Conservation (phyloP, 1,140 invertebrate genomes). For the Aculops lycopersici region DNA sequence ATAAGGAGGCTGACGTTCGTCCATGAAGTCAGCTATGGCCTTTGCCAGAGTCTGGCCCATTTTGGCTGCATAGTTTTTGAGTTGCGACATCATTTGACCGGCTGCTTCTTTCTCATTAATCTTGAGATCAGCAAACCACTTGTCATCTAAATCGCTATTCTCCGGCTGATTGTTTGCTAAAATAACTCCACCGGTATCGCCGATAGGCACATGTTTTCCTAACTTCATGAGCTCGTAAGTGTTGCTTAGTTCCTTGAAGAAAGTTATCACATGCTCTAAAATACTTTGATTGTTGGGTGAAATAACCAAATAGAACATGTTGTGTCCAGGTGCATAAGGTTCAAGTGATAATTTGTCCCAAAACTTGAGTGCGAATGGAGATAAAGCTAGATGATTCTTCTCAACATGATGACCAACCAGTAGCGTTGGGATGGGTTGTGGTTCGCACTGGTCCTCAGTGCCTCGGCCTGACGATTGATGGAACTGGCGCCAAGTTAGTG, state of each 20-base stretch:
- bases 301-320: conserved; percentile 73
- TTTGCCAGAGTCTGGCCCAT: not conserved
- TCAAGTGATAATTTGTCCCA: conserved; percentile 80
- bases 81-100: conserved; percentile 36
- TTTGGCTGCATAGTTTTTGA: conserved; percentile 20
- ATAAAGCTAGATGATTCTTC: conserved; percentile 66
- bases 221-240: conserved; percentile 39
- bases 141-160: conserved; percentile 39
- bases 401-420: conserved; percentile 54
- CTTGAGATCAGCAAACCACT: conserved; percentile 37
- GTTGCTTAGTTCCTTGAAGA: conserved; percentile 66
- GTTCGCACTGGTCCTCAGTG: conserved; percentile 72
- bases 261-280: conserved; percentile 36
- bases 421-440: conserved; percentile 72
- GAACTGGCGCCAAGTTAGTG: conserved; percentile 83
- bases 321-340: conserved; percentile 61
- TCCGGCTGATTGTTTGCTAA: conserved; percentile 36
- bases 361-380: conserved; percentile 61
- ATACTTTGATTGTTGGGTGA: conserved; percentile 65
- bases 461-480: conserved; percentile 64
- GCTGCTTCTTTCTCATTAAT: conserved; percentile 19
- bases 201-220: conserved; percentile 12
- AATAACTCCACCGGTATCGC: conserved; percentile 31
- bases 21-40: not conserved
- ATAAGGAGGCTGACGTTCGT: not conserved